A percentile compares a stretch with the other conserved stretches of the same genome.
These are phyloP conservation scores for Grantiella picta DNA, from an alignment of 2,113 vertebrate species.

Conservation along the genomic window DNA sequence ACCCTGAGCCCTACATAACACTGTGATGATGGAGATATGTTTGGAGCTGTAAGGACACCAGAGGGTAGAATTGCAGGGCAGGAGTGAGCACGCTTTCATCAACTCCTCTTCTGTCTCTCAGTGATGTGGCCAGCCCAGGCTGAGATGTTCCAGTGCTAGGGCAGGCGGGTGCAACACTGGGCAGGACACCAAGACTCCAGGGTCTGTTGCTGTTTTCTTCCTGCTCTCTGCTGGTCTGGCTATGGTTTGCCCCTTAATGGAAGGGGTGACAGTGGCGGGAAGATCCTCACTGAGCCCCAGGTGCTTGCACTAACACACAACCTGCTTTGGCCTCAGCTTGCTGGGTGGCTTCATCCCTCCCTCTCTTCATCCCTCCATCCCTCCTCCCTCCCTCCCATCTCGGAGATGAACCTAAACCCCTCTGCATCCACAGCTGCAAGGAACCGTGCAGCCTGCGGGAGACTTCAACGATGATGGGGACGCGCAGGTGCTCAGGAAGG, in stretches of 20 bases:
- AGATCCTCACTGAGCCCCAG: neutral
- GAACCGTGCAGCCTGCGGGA: constrained; percentile 72
- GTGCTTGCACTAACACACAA: constrained; percentile 48
- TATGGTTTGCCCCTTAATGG: neutral
- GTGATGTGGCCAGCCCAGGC: neutral
- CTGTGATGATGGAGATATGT: neutral
- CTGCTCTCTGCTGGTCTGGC: neutral
- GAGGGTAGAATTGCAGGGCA: neutral
- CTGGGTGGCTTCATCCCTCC: neutral
- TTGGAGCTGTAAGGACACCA: neutral
- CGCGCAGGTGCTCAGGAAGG: constrained; percentile 90
- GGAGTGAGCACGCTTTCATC: neutral
- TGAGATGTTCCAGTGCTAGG: neutral
- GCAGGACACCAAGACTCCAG: neutral
- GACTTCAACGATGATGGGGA: constrained; percentile 84
- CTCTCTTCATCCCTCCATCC: neutral
- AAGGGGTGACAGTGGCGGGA: neutral
- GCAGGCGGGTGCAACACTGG: neutral
- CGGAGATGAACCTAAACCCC: neutral
- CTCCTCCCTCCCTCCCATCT: neutral
- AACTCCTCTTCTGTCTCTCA: neutral
- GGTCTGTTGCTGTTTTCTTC: neutral
- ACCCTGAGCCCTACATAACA: neutral
- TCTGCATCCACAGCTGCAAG: constrained; percentile 75
- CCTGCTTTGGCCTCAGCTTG: constrained; percentile 54